These are phyloP conservation scores for Adoxophyes honmai DNA, from an alignment of 1,140 invertebrate species.

Conservation along the genomic window DNA sequence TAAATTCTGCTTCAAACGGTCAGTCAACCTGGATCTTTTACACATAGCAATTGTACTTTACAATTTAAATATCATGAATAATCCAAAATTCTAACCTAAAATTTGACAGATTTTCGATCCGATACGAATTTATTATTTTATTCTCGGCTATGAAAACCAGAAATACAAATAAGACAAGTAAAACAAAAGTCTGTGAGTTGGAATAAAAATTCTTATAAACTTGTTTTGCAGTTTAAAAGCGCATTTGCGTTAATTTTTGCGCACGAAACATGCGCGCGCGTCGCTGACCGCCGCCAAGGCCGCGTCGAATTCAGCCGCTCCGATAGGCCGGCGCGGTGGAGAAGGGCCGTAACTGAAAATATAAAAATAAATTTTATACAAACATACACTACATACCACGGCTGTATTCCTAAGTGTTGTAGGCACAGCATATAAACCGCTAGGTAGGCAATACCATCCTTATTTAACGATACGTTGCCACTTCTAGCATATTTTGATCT, in stretches of 20 bases:
- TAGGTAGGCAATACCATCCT: too few species aligned
- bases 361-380: not conserved
- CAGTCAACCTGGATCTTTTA: conserved; percentile 1
- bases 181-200: conserved; percentile 25
- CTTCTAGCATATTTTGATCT: too few species aligned
- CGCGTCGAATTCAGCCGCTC: conserved; percentile 38
- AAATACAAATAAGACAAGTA: not conserved
- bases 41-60: too few species aligned
- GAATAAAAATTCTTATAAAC: conserved; percentile 21
- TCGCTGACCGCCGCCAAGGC: conserved; percentile 60
- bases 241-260: conserved; percentile 13
- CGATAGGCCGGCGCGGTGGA: not conserved
- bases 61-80: too few species aligned
- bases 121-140: too few species aligned
- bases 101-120: too few species aligned
- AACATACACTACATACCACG: too few species aligned
- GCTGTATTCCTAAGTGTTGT: too few species aligned
- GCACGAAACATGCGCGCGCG: conserved; percentile 29
- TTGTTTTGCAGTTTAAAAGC: not conserved
- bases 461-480: too few species aligned
- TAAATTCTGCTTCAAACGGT: conserved; percentile 15
- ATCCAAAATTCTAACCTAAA: too few species aligned
- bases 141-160: too few species aligned
- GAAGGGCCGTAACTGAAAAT: conserved; percentile 9
- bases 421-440: too few species aligned